Conservation (phyloP, 2,797 vertebrate genomes). For the Morus bassanus region DNA sequence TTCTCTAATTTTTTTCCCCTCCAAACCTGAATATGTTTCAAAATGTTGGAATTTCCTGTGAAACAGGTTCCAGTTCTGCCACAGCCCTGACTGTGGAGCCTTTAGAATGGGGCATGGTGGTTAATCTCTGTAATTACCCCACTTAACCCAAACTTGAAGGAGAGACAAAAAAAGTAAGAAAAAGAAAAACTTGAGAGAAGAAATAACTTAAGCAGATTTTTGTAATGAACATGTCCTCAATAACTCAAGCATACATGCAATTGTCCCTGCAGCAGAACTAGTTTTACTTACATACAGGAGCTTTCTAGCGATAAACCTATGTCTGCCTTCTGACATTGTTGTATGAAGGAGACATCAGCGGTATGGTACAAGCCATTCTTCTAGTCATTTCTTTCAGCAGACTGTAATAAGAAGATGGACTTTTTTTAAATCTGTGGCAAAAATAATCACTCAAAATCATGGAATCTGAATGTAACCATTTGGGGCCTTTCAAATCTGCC, state of each 20-base stretch:
- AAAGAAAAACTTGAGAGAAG: background rate
- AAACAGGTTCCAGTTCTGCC: background rate
- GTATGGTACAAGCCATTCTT: background rate
- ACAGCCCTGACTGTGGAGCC: background rate
- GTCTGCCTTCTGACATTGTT: background rate
- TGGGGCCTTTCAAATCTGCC: background rate
- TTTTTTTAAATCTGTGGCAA: conserved; percentile 24
- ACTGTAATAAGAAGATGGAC: background rate
- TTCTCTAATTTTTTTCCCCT: background rate
- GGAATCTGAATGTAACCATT: background rate
- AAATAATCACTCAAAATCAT: conserved; percentile 9
- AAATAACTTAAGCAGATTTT: background rate
- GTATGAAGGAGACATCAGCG: background rate
- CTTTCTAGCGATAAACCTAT: background rate
- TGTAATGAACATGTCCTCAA: background rate
- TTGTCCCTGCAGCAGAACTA: background rate
- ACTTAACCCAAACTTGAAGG: background rate
- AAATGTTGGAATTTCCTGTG: background rate
- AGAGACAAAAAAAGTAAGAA: background rate
- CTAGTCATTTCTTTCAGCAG: background rate
- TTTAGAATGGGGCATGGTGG: background rate
- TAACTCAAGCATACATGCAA: background rate
- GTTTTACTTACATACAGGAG: background rate
- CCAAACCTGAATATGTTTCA: background rate
- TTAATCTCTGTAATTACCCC: background rate